Percentiles rank a stretch among this genome's conserved stretches.
Conservation (phyloP, 2,113 vertebrate genomes). For the Crotalus viridis region DNA sequence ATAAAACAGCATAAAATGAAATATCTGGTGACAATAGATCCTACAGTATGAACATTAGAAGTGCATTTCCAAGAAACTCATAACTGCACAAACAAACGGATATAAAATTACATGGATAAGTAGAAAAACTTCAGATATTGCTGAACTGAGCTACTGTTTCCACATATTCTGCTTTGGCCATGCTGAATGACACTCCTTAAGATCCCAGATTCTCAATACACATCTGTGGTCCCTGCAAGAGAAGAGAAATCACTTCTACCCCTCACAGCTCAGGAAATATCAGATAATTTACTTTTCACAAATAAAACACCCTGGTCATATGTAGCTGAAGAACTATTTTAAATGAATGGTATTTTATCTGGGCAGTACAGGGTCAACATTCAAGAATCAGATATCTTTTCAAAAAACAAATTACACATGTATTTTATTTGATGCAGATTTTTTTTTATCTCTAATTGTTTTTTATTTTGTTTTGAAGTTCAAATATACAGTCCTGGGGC, state of each 20-base stretch:
- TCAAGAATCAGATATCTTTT: background rate
- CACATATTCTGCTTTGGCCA: background rate
- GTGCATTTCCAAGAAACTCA: background rate
- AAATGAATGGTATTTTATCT: background rate
- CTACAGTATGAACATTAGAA: background rate
- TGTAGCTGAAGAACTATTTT: background rate
- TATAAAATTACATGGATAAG: background rate
- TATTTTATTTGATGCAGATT: background rate
- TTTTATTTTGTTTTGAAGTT: background rate
- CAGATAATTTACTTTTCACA: background rate
- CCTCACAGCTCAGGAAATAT: background rate
- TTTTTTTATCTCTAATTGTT: background rate
- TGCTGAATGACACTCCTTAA: background rate
- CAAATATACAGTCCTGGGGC: background rate
- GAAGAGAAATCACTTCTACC: background rate
- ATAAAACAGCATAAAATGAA: background rate
- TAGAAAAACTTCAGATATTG: background rate
- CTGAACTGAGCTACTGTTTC: background rate
- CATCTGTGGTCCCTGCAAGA: background rate
- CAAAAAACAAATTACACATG: background rate
- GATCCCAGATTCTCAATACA: background rate
- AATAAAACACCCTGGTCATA: background rate
- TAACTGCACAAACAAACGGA: background rate
- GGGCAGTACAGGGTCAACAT: background rate
- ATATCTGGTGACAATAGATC: background rate